Conservation (phyloP, 2,797 vertebrate species). For the Mormyrus proboscirostris region DNA sequence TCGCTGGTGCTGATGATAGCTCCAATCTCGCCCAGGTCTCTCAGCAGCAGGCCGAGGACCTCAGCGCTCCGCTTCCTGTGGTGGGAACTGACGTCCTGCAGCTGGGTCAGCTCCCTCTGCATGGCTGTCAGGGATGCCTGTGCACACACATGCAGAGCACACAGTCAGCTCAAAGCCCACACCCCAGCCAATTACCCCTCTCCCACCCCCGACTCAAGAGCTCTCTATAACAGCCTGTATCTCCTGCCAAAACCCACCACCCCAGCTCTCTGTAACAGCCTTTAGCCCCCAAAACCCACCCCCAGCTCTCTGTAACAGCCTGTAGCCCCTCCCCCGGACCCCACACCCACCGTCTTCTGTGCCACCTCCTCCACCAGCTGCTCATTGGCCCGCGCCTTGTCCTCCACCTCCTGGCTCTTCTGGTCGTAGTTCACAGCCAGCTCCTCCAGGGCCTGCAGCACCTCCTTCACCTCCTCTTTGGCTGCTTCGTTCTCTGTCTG, state of each 20-base stretch:
- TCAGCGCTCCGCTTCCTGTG: slow-evolving; percentile 81
- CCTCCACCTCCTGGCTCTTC: slow-evolving; percentile 90
- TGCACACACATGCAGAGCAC: slow-evolving; percentile 21
- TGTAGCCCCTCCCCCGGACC: background rate
- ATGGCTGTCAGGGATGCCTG: slow-evolving; percentile 66
- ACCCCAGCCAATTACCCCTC: background rate
- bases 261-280: background rate
- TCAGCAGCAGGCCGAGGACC: slow-evolving; percentile 76
- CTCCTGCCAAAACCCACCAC: background rate
- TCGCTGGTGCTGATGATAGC: slow-evolving; percentile 27
- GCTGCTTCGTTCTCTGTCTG: slow-evolving; percentile 81
- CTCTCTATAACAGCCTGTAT: background rate
- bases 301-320: background rate
- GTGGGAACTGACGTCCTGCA: slow-evolving; percentile 79
- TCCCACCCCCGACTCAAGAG: background rate
- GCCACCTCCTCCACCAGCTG: slow-evolving; percentile 81
- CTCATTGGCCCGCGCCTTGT: slow-evolving; percentile 71
- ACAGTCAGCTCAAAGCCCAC: background rate
- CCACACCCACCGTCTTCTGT: slow-evolving; percentile 70
- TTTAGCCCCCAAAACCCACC: background rate
- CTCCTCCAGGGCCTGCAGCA: slow-evolving; percentile 92
- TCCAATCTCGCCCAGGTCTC: slow-evolving; percentile 81
- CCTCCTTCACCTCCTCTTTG: slow-evolving; percentile 95
- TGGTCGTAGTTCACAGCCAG: slow-evolving; percentile 97
- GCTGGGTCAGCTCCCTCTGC: slow-evolving; percentile 72